Evolutionary conservation across 2,888 invertebrate genomes (phyloP).

Genomic region (Schizotus pectinicornis): DNA sequence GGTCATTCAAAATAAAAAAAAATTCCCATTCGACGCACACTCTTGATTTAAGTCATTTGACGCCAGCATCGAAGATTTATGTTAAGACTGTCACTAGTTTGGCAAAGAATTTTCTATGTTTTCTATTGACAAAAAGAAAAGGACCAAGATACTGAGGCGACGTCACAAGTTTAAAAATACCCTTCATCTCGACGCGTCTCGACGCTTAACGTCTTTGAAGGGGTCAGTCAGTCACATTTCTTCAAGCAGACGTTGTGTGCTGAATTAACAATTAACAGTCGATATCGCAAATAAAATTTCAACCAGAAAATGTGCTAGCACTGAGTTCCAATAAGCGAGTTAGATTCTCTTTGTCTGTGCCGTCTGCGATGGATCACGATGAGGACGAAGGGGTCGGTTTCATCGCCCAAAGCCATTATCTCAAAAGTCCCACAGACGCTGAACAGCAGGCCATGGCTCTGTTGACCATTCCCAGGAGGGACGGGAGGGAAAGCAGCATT

Average conservation of each 20-base stretch:
- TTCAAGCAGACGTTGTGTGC: slow-evolving; percentile 15
- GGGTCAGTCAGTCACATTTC: slow-evolving; percentile 43
- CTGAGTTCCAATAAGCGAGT: slow-evolving; percentile 34
- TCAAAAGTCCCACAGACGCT: slow-evolving; percentile 58
- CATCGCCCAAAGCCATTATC: slow-evolving; percentile 63
- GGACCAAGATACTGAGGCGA: slow-evolving; percentile 37
- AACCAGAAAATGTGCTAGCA: not conserved
- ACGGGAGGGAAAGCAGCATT: slow-evolving; percentile 58
- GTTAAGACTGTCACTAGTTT: slow-evolving; percentile 1
- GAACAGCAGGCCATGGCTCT: slow-evolving; percentile 54
- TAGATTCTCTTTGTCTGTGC: slow-evolving; percentile 39
- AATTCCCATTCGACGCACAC: too few species aligned
- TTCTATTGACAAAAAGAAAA: slow-evolving; percentile 44
- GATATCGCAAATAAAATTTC: not conserved
- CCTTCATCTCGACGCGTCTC: slow-evolving; percentile 41
- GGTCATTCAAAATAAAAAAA: too few species aligned
- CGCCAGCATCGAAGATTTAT: too few species aligned
- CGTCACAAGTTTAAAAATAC: slow-evolving; percentile 48
- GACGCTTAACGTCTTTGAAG: slow-evolving; percentile 45
- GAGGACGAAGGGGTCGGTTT: slow-evolving; percentile 62
- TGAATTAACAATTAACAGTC: not conserved
- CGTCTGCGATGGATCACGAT: slow-evolving; percentile 50
- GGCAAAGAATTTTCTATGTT: slow-evolving; percentile 43
- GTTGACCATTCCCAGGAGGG: slow-evolving; percentile 57
- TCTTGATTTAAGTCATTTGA: too few species aligned